Base-by-base conservation (phyloP, 2,797 vertebrate species). In the Staurois parvus region DNA sequence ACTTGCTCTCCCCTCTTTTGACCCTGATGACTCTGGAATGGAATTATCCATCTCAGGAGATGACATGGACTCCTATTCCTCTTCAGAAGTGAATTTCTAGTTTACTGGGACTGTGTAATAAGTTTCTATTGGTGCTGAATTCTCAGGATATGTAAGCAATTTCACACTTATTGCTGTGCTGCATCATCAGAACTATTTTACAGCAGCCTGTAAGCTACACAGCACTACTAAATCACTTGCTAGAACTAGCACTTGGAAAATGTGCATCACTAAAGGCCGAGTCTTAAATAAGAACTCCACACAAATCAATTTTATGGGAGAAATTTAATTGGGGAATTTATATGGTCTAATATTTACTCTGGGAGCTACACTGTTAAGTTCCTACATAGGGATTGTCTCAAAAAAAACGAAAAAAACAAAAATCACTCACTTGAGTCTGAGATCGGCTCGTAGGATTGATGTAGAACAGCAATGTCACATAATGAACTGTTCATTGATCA, bases 61-160 rank as follows among this genome's bases (percentile, higher is more conserved):
- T 13, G 91, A 93, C 88, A 86, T 85, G 15, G 56, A 91, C 69
- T 89, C 90, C 10, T 91, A 87, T 80, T 91, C 90, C 79, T 91
- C 89, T 82, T 91, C 90, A 21, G 91, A 92, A 80, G 76, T 64
- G 3, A 21, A 56, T 62, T 84, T 84, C 76, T 75, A 79, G 85
- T 40, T 86, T 86, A 86, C 79, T 86, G 29, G 80, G 79, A 83
- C 21, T 40, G n/a, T 13, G 12, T 45, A 42, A 68, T 21, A 37
- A 5, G 5, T 78, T 59, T 64, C 21, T 0, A 0, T n/a, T 8
- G 52, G 75, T 72, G 83, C 26, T 78, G 17, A 30, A 56, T 72
- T 64, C 42, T 75, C 48, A n/a, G 45, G 67, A 59, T 17, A 1
- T 48, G 11, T 11, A 29, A 59, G 19, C 19, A 24, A 3, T 59